phyloP scores from a whole-genome alignment of 2,888 invertebrate species.

The Hybos culiciformis region DNA sequence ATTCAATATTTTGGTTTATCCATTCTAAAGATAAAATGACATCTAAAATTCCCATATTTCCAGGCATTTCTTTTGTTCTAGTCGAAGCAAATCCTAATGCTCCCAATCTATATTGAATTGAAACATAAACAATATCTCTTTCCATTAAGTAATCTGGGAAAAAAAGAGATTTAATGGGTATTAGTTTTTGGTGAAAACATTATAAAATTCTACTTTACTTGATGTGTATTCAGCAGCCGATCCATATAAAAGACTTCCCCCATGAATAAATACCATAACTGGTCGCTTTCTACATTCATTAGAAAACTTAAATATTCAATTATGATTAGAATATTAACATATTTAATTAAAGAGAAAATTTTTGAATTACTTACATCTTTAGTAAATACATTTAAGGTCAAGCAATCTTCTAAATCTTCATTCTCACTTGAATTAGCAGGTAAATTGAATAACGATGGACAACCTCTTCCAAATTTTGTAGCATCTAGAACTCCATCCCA shows the following conservation, averaged over 20 bases:
- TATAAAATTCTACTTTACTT: too few relatives aligned
- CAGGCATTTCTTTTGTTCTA: slow-evolving; percentile 36
- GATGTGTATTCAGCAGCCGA: slow-evolving; percentile 29
- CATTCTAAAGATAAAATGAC: slow-evolving; percentile 38
- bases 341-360: not conserved
- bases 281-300: slow-evolving; percentile 25
- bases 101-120: slow-evolving; percentile 39
- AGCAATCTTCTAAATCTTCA: slow-evolving; percentile 17
- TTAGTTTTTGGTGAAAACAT: too few relatives aligned
- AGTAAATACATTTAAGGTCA: slow-evolving; percentile 31
- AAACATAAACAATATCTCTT: slow-evolving; percentile 37
- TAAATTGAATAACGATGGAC: slow-evolving; percentile 25
- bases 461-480: slow-evolving; percentile 26
- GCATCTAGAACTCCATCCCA: slow-evolving; percentile 25
- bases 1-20: slow-evolving; percentile 37
- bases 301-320: slow-evolving; percentile 5
- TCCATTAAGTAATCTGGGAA: slow-evolving; percentile 32
- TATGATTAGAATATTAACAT: not conserved
- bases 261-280: slow-evolving; percentile 37
- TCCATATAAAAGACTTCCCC: slow-evolving; percentile 35
- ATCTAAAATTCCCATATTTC: slow-evolving; percentile 42
- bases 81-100: slow-evolving; percentile 40
- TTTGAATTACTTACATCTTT: slow-evolving; percentile 25
- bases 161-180: slow-evolving; percentile 16
- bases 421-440: slow-evolving; percentile 18